phyloP scores from a whole-genome alignment of 2,797 vertebrate genomes.

The Spea hammondii region DNA sequence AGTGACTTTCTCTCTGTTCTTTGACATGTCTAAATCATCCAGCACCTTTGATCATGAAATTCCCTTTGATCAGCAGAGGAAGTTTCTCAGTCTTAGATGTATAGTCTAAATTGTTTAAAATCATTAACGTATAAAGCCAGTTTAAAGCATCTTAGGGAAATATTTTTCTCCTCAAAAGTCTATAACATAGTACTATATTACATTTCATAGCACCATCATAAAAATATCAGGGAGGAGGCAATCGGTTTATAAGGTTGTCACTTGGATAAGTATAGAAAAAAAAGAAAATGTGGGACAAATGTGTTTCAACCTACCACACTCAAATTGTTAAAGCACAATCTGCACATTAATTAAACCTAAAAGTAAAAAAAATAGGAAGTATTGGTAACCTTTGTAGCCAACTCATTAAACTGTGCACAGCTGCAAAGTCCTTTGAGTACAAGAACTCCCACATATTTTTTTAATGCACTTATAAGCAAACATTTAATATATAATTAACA shows the following conservation, averaged over 20 bases:
- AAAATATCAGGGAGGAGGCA: background rate
- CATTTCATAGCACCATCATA: background rate
- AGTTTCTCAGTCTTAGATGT: constrained; percentile 51
- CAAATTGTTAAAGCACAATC: too few species aligned
- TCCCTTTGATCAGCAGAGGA: constrained; percentile 50
- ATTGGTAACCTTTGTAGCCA: too few species aligned
- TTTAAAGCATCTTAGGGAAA: constrained; percentile 33
- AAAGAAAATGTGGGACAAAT: too few species aligned
- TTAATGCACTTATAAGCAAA: too few species aligned
- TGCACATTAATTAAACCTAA: too few species aligned
- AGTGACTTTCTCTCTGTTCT: constrained; percentile 45
- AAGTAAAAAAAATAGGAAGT: too few species aligned
- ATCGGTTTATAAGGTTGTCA: background rate
- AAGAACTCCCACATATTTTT: too few species aligned
- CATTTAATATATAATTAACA: too few species aligned
- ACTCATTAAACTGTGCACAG: too few species aligned
- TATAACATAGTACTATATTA: background rate
- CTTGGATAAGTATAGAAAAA: too few species aligned
- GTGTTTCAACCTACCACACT: too few species aligned
- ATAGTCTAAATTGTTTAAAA: constrained; percentile 54
- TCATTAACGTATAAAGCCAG: constrained; percentile 48
- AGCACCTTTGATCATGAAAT: constrained; percentile 52
- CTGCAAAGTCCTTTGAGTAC: too few species aligned
- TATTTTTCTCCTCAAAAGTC: background rate
- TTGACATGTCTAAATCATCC: constrained; percentile 51